phyloP scores from a whole-genome alignment of 2,113 vertebrate genomes.

The Circaetus gallicus region DNA sequence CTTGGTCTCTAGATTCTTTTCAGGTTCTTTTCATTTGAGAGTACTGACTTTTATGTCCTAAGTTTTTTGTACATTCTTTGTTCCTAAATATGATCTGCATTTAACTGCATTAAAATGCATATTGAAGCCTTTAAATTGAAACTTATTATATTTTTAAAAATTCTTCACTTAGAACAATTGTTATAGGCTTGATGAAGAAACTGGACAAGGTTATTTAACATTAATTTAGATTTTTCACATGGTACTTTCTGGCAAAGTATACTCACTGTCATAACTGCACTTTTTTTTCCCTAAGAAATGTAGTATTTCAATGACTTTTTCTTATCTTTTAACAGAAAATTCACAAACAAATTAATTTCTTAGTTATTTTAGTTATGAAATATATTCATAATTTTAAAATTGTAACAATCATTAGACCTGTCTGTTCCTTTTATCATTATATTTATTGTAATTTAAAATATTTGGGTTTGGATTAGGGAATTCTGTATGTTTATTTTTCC shows the following conservation, averaged over 20 bases:
- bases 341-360: not conserved
- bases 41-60: not conserved
- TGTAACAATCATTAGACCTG: not conserved
- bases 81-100: not conserved
- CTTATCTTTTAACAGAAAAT: not conserved
- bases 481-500: not conserved
- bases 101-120: not conserved
- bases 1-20: not conserved
- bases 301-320: not conserved
- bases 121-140: not conserved
- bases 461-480: not conserved
- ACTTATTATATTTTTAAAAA: not conserved
- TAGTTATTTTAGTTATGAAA: not conserved
- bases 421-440: not conserved
- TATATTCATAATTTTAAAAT: not conserved
- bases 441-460: not conserved
- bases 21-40: not conserved
- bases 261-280: not conserved
- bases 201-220: not conserved
- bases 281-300: not conserved
- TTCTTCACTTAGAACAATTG: not conserved
- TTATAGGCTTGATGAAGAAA: not conserved
- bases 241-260: not conserved
- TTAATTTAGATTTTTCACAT: not conserved
- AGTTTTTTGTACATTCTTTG: not conserved